Conservation (phyloP, 2,113 vertebrate species). For the Eretmochelys imbricata region DNA sequence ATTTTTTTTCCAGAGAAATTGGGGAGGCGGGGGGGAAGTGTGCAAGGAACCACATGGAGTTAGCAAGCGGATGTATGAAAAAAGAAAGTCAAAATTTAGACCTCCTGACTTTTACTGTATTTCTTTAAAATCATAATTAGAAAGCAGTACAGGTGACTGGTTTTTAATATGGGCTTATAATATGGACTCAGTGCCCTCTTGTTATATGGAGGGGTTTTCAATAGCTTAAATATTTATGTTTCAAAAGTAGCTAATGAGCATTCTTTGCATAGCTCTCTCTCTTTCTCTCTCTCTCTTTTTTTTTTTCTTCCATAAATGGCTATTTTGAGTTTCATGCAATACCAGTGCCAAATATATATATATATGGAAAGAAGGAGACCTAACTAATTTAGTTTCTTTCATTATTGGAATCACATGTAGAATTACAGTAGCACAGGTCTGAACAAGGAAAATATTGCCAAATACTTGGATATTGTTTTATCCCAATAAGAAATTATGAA, state of each 20-base stretch:
- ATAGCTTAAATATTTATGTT: background rate
- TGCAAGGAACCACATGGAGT: background rate
- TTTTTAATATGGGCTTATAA: background rate
- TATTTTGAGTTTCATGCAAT: background rate
- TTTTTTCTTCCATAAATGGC: background rate
- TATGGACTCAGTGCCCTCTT: background rate
- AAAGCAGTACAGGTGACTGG: background rate
- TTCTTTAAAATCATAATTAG: background rate
- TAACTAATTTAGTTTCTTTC: background rate
- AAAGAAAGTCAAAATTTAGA: background rate
- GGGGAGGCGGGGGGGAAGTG: rapidly evolving
- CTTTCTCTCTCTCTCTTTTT: background rate
- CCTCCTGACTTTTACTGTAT: background rate
- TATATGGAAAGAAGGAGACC: background rate
- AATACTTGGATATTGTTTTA: background rate
- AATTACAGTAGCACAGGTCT: background rate
- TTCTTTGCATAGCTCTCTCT: background rate
- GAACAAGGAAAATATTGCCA: background rate
- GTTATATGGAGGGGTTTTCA: background rate
- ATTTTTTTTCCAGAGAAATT: background rate
- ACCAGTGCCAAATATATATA: background rate
- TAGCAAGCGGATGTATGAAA: background rate
- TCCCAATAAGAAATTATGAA: background rate
- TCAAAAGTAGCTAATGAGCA: background rate
- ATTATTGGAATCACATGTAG: background rate